Conservation (phyloP, 2,113 vertebrate genomes). For the Agapornis roseicollis region DNA sequence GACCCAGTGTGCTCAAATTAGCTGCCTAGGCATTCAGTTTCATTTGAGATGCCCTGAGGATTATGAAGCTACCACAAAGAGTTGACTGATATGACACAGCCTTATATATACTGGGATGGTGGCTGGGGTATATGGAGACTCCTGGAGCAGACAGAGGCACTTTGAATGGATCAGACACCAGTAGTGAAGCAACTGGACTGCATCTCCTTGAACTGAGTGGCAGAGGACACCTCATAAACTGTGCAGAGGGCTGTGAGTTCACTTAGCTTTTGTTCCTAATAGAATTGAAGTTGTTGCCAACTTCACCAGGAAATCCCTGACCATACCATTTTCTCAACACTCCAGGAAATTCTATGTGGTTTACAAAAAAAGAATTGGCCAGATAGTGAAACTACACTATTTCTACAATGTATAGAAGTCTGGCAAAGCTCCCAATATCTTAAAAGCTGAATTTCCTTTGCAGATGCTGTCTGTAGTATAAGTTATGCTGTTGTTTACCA, state of each 20-base stretch:
- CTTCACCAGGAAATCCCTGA: neutral
- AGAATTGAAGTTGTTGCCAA: neutral
- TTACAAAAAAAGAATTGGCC: neutral
- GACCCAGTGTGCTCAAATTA: neutral
- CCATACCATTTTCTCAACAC: neutral
- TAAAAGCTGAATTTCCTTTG: neutral
- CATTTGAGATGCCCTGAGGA: neutral
- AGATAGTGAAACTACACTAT: neutral
- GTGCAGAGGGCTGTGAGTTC: neutral
- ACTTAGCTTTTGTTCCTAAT: neutral
- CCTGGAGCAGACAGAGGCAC: neutral
- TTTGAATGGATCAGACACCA: neutral
- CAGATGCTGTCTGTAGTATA: neutral
- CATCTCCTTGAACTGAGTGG: neutral
- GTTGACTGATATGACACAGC: rapidly evolving
- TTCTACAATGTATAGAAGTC: neutral
- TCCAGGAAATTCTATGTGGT: neutral
- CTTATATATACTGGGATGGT: neutral
- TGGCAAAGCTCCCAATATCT: neutral
- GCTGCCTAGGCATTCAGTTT: neutral
- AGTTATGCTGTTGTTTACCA: neutral
- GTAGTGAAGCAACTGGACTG: neutral
- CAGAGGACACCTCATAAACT: neutral
- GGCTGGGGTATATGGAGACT: neutral
- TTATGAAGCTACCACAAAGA: neutral